Evolutionary conservation across 2,888 invertebrate species (phyloP).

Genomic region (Folsomia manolachei): DNA sequence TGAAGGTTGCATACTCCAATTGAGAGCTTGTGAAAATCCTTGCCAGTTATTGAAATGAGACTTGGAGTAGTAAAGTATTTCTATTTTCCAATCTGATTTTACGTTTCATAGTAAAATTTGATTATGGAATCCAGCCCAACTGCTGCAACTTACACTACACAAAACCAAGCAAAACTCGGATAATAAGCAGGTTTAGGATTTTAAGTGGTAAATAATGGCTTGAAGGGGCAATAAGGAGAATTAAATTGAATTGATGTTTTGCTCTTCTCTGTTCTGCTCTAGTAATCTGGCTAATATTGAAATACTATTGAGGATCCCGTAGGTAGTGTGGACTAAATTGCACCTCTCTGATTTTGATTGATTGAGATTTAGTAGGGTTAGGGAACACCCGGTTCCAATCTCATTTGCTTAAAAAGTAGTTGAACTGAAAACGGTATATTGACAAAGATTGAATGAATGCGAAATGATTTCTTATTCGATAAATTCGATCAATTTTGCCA

Average conservation of each 20-base stretch:
- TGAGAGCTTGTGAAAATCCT: no score
- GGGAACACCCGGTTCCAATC: no score
- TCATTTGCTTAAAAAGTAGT: no score
- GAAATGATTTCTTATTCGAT: no score
- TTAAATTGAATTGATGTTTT: not conserved
- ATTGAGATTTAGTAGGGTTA: not conserved
- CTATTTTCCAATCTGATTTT: no score
- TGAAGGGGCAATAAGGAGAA: not conserved
- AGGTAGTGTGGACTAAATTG: not conserved
- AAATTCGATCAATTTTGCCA: no score
- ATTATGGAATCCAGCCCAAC: no score
- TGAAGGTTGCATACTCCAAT: no score
- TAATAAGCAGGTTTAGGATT: not conserved
- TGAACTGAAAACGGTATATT: not conserved
- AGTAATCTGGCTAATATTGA: not conserved
- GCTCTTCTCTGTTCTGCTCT: not conserved
- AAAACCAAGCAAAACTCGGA: not conserved
- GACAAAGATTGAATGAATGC: not conserved
- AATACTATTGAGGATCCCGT: not conserved
- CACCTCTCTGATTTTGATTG: not conserved
- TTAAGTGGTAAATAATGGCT: not conserved
- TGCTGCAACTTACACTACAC: no score
- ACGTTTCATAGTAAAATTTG: no score
- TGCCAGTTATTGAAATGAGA: no score
- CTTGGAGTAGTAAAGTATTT: no score